Evolutionary conservation across 2,113 vertebrate species (phyloP).

Genomic region (Otus sunia): DNA sequence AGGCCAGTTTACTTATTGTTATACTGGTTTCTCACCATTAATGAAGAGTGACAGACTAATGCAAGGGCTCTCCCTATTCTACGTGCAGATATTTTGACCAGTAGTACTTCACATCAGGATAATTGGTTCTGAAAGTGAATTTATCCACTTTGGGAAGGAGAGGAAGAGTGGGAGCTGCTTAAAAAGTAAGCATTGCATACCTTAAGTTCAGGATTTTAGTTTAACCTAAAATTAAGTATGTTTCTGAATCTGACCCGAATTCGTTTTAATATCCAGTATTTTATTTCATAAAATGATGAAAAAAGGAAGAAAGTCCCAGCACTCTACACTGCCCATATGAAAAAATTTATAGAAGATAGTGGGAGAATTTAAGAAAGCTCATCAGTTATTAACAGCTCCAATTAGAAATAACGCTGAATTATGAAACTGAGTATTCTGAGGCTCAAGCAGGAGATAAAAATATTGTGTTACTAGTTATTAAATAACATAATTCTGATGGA

Average conservation of each 20-base stretch:
- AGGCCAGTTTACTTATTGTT: background rate
- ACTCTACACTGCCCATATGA: background rate
- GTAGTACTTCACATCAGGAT: background rate
- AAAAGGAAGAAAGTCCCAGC: background rate
- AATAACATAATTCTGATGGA: background rate
- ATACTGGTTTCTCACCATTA: background rate
- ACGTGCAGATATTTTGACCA: background rate
- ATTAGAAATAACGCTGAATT: background rate
- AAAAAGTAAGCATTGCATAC: background rate
- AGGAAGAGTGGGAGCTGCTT: background rate
- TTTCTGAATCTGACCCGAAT: background rate
- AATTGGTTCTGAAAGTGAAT: background rate
- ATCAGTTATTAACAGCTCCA: background rate
- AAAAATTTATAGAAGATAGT: background rate
- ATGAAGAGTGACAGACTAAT: background rate
- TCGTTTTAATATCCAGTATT: background rate
- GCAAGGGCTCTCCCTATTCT: background rate
- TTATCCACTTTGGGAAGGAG: background rate
- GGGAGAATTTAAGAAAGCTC: background rate
- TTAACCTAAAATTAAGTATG: background rate
- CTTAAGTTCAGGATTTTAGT: background rate
- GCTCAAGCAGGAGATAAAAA: background rate
- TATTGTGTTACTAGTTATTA: background rate
- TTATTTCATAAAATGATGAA: background rate
- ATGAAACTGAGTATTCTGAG: background rate